Conservation (phyloP, 2,113 vertebrate genomes). For the Sterrhoptilus dennistouni region DNA sequence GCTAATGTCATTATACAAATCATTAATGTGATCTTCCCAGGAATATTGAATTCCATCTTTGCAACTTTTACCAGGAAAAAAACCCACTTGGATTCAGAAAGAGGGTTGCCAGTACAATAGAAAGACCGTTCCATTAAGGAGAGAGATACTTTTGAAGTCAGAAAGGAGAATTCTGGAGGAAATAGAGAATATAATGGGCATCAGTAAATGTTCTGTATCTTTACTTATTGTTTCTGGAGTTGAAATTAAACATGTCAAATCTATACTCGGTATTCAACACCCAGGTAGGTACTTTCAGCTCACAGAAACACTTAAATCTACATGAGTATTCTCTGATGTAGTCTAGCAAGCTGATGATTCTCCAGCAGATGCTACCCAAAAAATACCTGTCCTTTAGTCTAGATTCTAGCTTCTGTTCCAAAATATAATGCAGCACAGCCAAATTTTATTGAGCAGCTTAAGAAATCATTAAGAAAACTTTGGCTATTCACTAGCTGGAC, state of each 20-base stretch:
- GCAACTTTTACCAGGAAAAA: not conserved
- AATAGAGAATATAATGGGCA: not conserved
- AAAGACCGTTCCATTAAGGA: not conserved
- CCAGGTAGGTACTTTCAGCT: not conserved
- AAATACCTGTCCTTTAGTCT: not conserved
- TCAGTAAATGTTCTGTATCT: not conserved
- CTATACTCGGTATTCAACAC: not conserved
- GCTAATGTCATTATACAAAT: not conserved
- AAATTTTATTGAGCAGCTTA: not conserved
- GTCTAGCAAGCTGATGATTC: not conserved
- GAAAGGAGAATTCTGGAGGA: not conserved
- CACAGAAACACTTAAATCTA: not conserved
- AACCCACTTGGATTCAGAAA: not conserved
- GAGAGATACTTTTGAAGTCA: not conserved
- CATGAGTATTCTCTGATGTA: not conserved
- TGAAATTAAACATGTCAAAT: not conserved
- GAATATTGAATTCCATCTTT: not conserved
- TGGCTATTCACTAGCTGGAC: not conserved
- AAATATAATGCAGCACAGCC: not conserved
- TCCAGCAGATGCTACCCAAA: not conserved
- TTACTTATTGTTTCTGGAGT: not conserved
- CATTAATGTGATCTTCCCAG: not conserved
- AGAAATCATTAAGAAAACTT: not conserved
- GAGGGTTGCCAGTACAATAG: not conserved
- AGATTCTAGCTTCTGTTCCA: not conserved